phyloP scores from a whole-genome alignment of 2,797 vertebrate species.

The Buphagus erythrorhynchus region DNA sequence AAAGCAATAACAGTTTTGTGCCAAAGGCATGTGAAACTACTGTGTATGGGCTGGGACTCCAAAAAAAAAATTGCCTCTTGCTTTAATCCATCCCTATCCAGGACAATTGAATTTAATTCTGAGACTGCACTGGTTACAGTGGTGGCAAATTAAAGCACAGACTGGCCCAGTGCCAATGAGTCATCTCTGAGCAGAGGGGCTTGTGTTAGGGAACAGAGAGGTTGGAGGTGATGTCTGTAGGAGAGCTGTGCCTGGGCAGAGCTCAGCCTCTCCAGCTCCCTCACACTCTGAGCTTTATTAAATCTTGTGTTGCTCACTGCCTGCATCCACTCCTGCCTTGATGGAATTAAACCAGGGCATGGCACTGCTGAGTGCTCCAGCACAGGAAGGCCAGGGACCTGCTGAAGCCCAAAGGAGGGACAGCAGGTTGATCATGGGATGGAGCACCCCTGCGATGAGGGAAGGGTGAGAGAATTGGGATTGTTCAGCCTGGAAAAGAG shows the following conservation, averaged over 20 bases:
- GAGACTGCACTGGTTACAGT: neutral
- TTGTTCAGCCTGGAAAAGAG: neutral
- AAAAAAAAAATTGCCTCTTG: neutral
- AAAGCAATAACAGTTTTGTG: conserved; percentile 43
- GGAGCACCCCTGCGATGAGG: neutral
- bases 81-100: neutral
- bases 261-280: neutral
- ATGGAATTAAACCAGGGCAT: rapidly evolving
- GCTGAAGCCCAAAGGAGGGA: neutral
- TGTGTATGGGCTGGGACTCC: neutral
- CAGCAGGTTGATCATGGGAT: neutral
- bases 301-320: rapidly evolving
- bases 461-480: neutral
- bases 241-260: neutral
- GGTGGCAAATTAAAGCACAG: neutral
- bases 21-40: conserved; percentile 15
- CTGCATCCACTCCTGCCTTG: rapidly evolving
- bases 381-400: neutral
- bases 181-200: neutral
- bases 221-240: neutral
- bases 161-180: neutral
- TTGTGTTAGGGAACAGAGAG: neutral
- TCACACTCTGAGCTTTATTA: rapidly evolving
- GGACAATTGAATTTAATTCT: neutral
- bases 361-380: neutral